Evolutionary conservation across 2,113 vertebrate genomes (phyloP).

Genomic region (Chiloscyllium plagiosum): DNA sequence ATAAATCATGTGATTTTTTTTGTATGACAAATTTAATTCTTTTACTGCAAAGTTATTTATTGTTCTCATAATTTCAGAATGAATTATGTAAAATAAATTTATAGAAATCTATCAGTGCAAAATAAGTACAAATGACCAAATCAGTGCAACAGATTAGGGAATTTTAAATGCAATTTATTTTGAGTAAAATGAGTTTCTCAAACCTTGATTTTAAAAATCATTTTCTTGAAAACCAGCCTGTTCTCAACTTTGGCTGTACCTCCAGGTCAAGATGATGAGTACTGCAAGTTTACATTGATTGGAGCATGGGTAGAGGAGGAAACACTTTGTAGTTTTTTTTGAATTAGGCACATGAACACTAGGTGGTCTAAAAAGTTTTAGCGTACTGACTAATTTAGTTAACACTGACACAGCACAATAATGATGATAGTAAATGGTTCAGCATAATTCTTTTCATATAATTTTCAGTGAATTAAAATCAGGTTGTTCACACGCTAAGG

Average conservation of each 20-base stretch:
- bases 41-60: background rate
- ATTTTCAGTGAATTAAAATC: background rate
- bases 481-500: background rate
- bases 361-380: background rate
- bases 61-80: background rate
- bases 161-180: background rate
- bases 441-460: background rate
- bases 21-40: background rate
- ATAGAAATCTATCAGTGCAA: background rate
- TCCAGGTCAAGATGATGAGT: background rate
- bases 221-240: background rate
- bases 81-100: background rate
- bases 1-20: background rate
- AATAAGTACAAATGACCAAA: background rate
- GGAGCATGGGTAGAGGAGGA: background rate
- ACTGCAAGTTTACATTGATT: background rate
- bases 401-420: background rate
- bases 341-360: background rate
- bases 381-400: background rate
- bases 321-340: background rate
- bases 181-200: background rate
- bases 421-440: background rate
- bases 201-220: background rate
- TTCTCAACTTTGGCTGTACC: background rate
- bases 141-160: background rate